Evolutionary conservation across 2,888 invertebrate genomes (phyloP), one percentile per base, ranked within the genome.

Genomic region (Zonitis immaculata): DNA sequence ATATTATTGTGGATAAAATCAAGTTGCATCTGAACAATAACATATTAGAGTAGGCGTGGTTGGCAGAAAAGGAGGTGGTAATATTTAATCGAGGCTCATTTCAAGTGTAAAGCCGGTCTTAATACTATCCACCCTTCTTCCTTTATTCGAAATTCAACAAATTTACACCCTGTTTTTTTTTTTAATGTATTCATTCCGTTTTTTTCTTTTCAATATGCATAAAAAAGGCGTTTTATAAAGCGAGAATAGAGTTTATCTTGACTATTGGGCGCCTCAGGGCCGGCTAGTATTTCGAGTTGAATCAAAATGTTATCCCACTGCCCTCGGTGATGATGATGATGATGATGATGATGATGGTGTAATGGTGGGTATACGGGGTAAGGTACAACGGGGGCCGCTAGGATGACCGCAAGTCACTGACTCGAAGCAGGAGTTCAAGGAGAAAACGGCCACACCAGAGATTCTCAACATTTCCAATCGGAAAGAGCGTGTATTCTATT

Each of bases 381-480:
- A 35, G 35, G 35, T 35, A 35, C 8, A n/a, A 16, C 16, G 53
- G 54, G 57, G 51, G 52, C 32, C 43, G 53, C 18, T 52, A 52
- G 49, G 58, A 62, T 64, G 62, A 61, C 60, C 63, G 61, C 57
- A 57, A 65, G 65, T 65, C 65, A 65, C 56, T 65, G 65, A 65
- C 65, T 62, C 54, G 55, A 56, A 54, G 59, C 51, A 51, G 56
- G 60, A 62, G 65, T 65, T 65, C 65, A 63, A 65, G 65, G 60
- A 32, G 32, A 32, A 16, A 55, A 45, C 57, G 51, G 48, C 47
- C 49, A 47, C 43, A 49, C 42, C 63, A 63, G 63, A 48, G 55
- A 56, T 57, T 54, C 61, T 51, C 59, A 63, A 61, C 51, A 52
- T 30, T 52, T 45, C 22, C 47, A 9, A 5, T 27, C 39, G 6